Percentiles rank a stretch among this genome's conserved stretches.
Conservation (phyloP, 1,140 invertebrate genomes). For the Camponotus vicinus region DNA sequence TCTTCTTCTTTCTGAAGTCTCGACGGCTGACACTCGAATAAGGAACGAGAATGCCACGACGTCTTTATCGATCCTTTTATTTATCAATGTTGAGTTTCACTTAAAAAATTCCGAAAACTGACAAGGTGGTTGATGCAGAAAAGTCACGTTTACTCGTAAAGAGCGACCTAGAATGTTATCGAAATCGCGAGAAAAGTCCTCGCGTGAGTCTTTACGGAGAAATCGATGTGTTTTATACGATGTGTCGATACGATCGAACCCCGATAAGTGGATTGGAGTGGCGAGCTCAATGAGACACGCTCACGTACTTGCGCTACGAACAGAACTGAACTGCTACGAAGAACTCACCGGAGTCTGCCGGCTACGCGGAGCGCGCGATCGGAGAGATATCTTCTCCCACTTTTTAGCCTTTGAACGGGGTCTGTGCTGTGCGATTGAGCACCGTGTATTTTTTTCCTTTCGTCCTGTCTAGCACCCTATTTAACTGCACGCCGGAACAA, state of each 20-base stretch:
- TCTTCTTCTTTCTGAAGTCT: neutral
- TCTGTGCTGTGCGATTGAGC: neutral
- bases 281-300: neutral
- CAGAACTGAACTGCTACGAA: conserved; percentile 63
- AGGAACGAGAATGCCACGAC: neutral
- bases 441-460: neutral
- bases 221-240: neutral
- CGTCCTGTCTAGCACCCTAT: neutral
- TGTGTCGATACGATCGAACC: neutral
- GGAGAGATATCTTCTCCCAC: conserved; percentile 68
- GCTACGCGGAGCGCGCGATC: neutral
- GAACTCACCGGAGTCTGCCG: conserved; percentile 27
- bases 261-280: conserved; percentile 10
- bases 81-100: neutral
- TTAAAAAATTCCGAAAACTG: conserved; percentile 10
- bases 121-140: neutral
- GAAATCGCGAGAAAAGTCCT: conserved; percentile 42
- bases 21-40: neutral
- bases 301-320: conserved; percentile 50
- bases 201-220: neutral
- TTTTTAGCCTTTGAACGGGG: conserved; percentile 21
- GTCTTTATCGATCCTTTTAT: conserved; percentile 1
- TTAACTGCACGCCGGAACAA: neutral
- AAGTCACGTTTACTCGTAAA: neutral
- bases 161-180: conserved; percentile 37